Evolutionary conservation across 2,888 invertebrate genomes (phyloP).

Genomic region (Tenthredo amoena): DNA sequence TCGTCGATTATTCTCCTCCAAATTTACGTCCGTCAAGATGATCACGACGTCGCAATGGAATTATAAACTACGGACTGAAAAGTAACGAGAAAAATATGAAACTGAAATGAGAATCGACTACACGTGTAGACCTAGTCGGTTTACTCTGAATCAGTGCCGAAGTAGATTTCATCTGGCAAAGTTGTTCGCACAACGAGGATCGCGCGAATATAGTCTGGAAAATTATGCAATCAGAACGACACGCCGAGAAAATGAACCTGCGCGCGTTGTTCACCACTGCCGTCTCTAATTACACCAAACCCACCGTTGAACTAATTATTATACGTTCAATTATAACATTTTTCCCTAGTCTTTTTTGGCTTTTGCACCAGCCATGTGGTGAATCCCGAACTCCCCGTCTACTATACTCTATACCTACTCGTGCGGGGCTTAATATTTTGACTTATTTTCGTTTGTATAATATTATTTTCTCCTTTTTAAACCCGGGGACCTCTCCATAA

Average conservation of each 20-base stretch:
- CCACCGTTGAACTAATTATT: slow-evolving; percentile 29
- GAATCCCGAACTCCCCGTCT: slow-evolving; percentile 2
- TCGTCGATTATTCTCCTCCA: background rate
- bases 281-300: slow-evolving; percentile 21
- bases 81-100: background rate
- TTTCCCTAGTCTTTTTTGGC: background rate
- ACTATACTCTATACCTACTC: background rate
- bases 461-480: slow-evolving; percentile 22
- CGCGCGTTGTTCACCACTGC: background rate
- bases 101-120: background rate
- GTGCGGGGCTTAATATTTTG: slow-evolving; percentile 10
- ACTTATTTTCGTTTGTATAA: slow-evolving; percentile 21
- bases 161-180: slow-evolving; percentile 21
- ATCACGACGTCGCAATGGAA: background rate
- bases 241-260: slow-evolving; percentile 18
- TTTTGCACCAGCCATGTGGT: background rate
- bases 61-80: background rate
- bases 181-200: background rate
- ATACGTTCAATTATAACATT: slow-evolving; percentile 40
- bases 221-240: slow-evolving; percentile 22
- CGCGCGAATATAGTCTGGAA: slow-evolving; percentile 18
- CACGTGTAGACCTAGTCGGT: background rate
- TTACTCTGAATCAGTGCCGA: background rate
- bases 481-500: slow-evolving; percentile 6
- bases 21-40: background rate